Evolutionary conservation across 2,797 vertebrate genomes (phyloP), one percentile per base, ranked within the genome.

Genomic region (Mionectes olivaceus): DNA sequence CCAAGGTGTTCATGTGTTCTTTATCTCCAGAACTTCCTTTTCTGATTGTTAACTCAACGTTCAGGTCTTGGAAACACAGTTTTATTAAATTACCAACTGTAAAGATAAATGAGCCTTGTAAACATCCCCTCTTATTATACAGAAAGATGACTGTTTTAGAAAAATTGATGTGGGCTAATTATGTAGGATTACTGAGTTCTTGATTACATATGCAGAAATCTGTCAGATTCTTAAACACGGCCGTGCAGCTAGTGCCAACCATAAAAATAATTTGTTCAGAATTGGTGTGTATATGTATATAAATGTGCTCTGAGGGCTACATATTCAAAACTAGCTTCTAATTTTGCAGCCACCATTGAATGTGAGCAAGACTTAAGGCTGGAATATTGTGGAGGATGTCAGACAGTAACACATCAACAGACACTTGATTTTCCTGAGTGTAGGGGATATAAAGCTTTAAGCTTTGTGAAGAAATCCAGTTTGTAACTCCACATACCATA

Each of bases 111-210:
- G 92, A 96, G 89, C 75, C 94, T 97, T 81, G 94, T 95, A 97
- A 97, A 97, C 84, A 59, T 59, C 97, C 96, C 81, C 87, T 96
- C 96, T 95, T 97, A 92, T 96, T 97, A 92, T 84, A 94, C 16
- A 0, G 89, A 95, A 94, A 95, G 89, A 96, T 83, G 77, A 67
- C 90, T 97, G 94, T 97, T 97, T 97, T 92, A 76, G 87, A 86
- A 90, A 97, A 97, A 94, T 94, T 96, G 95, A 96, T 95, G 94
- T 96, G 89, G 93, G 94, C 96, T 95, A 95, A 94, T 87, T 96
- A 96, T 79, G 95, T 96, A 91, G 96, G 97, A 93, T 97, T 97
- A 95, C 87, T 87, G 92, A 81, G 77, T 68, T 96, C 91, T 93
- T 96, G 92, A 95, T 97, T 97, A 87, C 87, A 77, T 85, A 95